phyloP scores from a whole-genome alignment of 2,113 vertebrate species.

The Fulmarus glacialis region DNA sequence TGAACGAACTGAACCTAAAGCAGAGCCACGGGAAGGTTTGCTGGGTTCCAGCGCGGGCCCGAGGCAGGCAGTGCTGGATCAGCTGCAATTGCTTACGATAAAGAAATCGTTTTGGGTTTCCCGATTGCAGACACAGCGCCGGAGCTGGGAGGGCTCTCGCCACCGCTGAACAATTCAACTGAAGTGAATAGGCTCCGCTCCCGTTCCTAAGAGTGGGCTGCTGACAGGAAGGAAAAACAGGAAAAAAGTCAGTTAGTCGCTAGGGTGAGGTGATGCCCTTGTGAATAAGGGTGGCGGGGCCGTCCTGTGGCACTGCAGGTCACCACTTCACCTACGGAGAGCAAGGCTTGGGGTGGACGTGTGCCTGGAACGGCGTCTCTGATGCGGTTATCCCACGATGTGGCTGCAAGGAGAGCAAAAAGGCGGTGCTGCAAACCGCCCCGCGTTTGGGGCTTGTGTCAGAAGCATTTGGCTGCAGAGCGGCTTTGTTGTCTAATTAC shows the following conservation, averaged over 20 bases:
- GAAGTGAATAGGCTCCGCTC: not conserved
- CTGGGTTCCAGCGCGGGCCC: rapidly evolving
- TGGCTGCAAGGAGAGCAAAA: not conserved
- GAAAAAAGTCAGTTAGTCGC: not conserved
- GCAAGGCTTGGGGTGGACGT: not conserved
- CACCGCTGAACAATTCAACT: rapidly evolving
- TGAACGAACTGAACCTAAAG: not conserved
- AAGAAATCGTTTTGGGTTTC: not conserved
- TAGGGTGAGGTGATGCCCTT: not conserved
- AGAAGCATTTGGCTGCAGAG: not conserved
- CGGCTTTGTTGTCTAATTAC: not conserved
- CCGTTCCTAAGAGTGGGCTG: not conserved
- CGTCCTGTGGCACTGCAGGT: not conserved
- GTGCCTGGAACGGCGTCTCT: not conserved
- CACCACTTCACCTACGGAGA: rapidly evolving
- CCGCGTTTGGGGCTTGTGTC: not conserved
- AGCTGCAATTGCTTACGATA: rapidly evolving
- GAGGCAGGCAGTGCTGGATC: not conserved
- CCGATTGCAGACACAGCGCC: rapidly evolving
- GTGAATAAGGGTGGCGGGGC: not conserved
- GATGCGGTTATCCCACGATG: rapidly evolving
- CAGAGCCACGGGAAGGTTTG: not conserved
- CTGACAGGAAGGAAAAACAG: not conserved
- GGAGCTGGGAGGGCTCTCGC: not conserved
- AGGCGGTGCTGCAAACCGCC: not conserved